phyloP scores from a whole-genome alignment of 2,113 vertebrate genomes.

The Regulus satrapa region DNA sequence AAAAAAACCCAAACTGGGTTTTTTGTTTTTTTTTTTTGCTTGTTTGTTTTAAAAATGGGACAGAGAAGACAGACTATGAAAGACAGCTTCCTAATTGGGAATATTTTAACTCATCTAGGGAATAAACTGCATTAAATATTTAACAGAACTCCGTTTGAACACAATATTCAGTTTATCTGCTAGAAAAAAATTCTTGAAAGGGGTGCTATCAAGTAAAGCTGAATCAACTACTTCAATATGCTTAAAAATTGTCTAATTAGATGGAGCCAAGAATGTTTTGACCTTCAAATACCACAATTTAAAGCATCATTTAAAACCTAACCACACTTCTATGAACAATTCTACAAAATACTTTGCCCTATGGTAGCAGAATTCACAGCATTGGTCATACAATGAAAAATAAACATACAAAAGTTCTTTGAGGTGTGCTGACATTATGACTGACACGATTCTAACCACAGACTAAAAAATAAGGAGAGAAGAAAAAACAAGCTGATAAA shows the following conservation, averaged over 20 bases:
- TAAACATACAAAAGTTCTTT: background rate
- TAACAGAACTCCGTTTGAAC: background rate
- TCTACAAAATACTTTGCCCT: background rate
- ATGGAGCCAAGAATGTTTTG: background rate
- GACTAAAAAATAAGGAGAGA: background rate
- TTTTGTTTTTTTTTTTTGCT: too few species aligned
- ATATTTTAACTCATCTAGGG: background rate
- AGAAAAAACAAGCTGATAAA: background rate
- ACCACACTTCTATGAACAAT: background rate
- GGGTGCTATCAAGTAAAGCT: background rate
- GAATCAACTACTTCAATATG: background rate
- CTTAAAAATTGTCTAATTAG: background rate
- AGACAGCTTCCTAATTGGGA: background rate
- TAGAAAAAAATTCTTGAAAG: background rate
- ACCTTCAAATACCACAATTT: constrained; percentile 21
- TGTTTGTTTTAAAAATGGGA: background rate
- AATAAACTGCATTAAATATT: background rate
- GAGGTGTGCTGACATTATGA: background rate
- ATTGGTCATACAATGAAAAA: background rate
- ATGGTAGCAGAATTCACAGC: background rate
- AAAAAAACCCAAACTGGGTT: too few species aligned
- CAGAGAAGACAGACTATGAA: background rate
- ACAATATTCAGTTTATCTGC: background rate
- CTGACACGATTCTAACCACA: background rate
- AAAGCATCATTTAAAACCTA: background rate